Conservation (phyloP, 2,888 invertebrate genomes). For the Lordiphosa andalusiaca region DNA sequence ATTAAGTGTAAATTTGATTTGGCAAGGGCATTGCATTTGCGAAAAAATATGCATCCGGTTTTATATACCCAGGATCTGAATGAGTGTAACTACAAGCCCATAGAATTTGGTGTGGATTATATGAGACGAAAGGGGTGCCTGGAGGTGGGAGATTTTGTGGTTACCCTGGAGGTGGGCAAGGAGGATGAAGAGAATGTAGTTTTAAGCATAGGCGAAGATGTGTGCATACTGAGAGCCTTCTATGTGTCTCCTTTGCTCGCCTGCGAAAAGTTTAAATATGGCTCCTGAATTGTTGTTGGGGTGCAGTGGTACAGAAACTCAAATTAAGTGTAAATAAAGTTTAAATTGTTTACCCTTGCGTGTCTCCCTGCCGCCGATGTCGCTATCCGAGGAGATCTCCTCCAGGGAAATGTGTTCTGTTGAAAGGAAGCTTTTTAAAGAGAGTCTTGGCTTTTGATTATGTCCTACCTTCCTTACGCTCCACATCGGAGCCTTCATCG, state of each 20-base stretch:
- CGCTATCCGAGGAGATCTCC: slow-evolving; percentile 82
- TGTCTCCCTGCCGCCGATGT: slow-evolving; percentile 61
- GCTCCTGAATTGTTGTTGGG: slow-evolving; percentile 29
- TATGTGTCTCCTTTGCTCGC: slow-evolving; percentile 67
- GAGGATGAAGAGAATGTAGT: slow-evolving; percentile 62
- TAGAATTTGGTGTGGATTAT: slow-evolving; percentile 75
- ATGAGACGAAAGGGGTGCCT: slow-evolving; percentile 64
- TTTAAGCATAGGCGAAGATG: slow-evolving; percentile 63
- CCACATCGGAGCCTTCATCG: slow-evolving; percentile 78
- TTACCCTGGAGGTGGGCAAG: slow-evolving; percentile 70
- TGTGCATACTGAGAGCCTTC: slow-evolving; percentile 74
- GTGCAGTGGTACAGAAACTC: slow-evolving; percentile 36
- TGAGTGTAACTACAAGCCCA: slow-evolving; percentile 50
- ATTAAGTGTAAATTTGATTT: slow-evolving; percentile 56
- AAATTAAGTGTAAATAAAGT: slow-evolving; percentile 29
- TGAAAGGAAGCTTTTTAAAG: slow-evolving; percentile 1
- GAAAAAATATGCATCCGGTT: slow-evolving; percentile 71
- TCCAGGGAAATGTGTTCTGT: slow-evolving; percentile 84
- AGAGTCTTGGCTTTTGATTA: background rate
- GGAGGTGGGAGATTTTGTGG: slow-evolving; percentile 77
- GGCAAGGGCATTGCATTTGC: slow-evolving; percentile 64
- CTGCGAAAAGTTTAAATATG: slow-evolving; percentile 68
- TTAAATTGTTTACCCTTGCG: slow-evolving; percentile 47
- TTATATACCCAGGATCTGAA: slow-evolving; percentile 66
- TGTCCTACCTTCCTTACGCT: slow-evolving; percentile 73